A percentile compares a stretch with the other conserved stretches of the same genome.
Conservation (phyloP, 2,797 vertebrate species). For the Lepilemur ruficaudatus region DNA sequence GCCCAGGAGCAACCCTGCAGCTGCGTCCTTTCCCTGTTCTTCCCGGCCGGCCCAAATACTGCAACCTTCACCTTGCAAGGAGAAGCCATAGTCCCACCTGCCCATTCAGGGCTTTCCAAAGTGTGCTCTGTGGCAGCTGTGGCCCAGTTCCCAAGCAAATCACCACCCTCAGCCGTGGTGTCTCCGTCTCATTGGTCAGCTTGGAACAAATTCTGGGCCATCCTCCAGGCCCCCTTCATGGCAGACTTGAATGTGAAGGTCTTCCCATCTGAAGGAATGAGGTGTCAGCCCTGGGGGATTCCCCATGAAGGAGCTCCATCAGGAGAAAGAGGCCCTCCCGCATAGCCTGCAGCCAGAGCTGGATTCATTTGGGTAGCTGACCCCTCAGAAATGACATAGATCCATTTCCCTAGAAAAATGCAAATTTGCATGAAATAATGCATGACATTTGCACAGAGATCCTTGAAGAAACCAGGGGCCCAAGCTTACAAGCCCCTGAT, state of each 20-base stretch:
- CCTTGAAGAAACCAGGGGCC: not conserved
- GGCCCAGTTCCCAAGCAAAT: not conserved
- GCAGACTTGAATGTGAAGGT: not conserved
- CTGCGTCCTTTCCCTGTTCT: not conserved
- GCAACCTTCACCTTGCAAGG: not conserved
- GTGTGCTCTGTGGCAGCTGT: not conserved
- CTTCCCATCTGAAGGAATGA: not conserved
- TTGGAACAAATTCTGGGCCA: not conserved
- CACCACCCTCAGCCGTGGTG: no score
- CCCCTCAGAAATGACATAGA: not conserved
- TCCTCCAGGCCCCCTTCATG: fast-evolving
- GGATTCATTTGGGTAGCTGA: not conserved
- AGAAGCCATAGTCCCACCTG: not conserved
- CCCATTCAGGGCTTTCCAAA: not conserved
- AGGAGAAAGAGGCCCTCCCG: not conserved
- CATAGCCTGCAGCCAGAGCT: not conserved
- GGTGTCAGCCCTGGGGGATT: no score
- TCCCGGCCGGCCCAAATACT: not conserved
- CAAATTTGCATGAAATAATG: not conserved
- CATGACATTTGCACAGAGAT: not conserved
- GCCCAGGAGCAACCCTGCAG: fast-evolving
- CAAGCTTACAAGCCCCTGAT: not conserved
- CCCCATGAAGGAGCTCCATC: not conserved
- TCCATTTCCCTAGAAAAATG: not conserved
- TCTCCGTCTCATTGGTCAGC: not conserved